A percentile compares a stretch with the other conserved stretches of the same genome.
phyloP scores from a whole-genome alignment of 1,140 invertebrate species.

The Probaryconus sp. region DNA sequence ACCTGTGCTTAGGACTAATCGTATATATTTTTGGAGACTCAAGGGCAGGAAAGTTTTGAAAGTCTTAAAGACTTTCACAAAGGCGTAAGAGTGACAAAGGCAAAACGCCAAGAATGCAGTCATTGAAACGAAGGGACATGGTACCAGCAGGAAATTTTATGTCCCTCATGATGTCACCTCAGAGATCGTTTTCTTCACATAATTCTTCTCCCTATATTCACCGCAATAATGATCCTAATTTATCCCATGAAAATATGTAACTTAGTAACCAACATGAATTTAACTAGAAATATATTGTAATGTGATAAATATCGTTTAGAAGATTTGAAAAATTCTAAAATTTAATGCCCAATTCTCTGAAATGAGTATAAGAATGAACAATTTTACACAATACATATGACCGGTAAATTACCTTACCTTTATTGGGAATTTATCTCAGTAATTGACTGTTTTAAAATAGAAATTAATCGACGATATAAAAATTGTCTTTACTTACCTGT shows the following conservation, averaged over 20 bases:
- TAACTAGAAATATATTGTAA: background rate
- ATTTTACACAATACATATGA: too few species aligned
- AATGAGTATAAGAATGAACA: too few species aligned
- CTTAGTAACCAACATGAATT: too few species aligned
- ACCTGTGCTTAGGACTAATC: constrained; percentile 18
- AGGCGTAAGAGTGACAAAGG: constrained; percentile 46
- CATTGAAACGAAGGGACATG: constrained; percentile 21
- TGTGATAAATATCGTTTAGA: constrained; percentile 1
- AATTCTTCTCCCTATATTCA: background rate
- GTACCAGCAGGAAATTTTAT: constrained; percentile 16
- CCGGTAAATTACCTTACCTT: too few species aligned
- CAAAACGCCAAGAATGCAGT: constrained; percentile 34
- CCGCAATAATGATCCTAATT: constrained; percentile 15
- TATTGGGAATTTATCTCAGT: too few species aligned
- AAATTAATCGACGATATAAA: too few species aligned
- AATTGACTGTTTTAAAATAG: too few species aligned
- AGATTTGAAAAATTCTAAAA: too few species aligned
- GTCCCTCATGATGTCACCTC: constrained; percentile 14
- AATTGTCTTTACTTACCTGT: too few species aligned
- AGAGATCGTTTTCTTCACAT: constrained; percentile 13
- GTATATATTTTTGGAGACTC: constrained; percentile 24
- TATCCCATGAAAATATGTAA: background rate
- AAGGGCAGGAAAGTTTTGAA: constrained; percentile 33
- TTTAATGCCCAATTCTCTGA: too few species aligned
- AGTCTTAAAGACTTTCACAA: constrained; percentile 40